These are phyloP conservation scores for Hafferia zeledoni DNA, from an alignment of 2,797 vertebrate genomes.

Conservation along the genomic window DNA sequence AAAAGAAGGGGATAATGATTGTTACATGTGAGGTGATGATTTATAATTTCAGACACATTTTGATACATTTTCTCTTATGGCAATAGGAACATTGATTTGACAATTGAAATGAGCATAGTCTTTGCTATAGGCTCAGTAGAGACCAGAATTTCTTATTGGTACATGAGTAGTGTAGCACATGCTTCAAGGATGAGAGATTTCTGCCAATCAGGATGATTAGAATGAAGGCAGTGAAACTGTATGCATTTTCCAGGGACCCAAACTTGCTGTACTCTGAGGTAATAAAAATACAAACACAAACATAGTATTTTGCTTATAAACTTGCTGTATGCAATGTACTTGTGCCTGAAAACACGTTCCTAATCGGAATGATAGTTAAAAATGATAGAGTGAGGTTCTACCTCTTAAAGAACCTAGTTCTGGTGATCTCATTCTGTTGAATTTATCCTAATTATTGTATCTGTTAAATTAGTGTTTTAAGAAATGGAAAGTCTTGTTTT, in stretches of 20 bases:
- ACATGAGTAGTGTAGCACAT: background rate
- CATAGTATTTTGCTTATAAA: background rate
- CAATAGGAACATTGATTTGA: background rate
- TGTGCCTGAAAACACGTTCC: background rate
- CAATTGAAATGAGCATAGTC: background rate
- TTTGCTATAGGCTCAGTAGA: background rate
- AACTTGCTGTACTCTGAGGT: background rate
- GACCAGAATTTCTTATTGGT: background rate
- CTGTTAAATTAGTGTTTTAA: background rate
- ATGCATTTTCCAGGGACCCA: background rate
- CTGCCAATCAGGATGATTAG: background rate
- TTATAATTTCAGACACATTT: background rate
- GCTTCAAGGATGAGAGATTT: background rate
- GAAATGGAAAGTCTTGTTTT: background rate
- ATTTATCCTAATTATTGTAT: background rate
- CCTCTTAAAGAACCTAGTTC: background rate
- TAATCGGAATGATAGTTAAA: background rate
- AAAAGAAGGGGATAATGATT: background rate
- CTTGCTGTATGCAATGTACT: rapidly evolving
- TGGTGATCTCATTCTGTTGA: background rate
- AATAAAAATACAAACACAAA: background rate
- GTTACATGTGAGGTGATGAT: background rate
- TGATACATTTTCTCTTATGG: background rate
- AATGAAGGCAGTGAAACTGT: background rate
- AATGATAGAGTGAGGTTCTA: background rate